phyloP scores from a whole-genome alignment of 1,140 invertebrate species.

The Neodiprion lecontei region DNA sequence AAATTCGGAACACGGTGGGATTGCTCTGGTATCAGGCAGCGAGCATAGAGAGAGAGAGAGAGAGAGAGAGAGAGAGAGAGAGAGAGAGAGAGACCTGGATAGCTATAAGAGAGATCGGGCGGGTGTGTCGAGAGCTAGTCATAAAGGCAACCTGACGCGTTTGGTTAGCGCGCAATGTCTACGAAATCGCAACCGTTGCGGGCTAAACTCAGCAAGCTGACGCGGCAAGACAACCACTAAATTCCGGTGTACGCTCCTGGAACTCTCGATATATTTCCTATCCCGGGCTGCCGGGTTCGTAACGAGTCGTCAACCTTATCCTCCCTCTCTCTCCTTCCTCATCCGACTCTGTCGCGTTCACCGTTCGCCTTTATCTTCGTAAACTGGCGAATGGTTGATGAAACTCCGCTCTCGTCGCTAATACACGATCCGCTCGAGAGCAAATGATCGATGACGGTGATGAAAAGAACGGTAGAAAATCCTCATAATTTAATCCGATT shows the following conservation, averaged over 20 bases:
- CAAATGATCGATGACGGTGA: neutral
- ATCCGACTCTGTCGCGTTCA: neutral
- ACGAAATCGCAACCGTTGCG: conserved; percentile 2
- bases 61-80: neutral
- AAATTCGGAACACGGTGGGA: neutral
- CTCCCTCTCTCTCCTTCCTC: neutral
- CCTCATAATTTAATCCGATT: neutral
- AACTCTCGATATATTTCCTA: conserved; percentile 3
- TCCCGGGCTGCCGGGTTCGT: no score
- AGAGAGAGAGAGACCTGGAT: neutral
- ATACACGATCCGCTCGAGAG: neutral
- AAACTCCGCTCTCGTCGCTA: no score
- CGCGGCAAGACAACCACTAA: conserved; percentile 6
- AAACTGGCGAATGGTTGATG: neutral
- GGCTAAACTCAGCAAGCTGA: neutral
- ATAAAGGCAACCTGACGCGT: conserved; percentile 3
- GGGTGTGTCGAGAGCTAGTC: neutral
- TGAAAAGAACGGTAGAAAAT: neutral
- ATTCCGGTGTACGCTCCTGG: neutral
- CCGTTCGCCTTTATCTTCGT: neutral
- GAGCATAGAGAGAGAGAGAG: neutral
- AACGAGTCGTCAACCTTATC: no score
- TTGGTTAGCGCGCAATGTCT: neutral
- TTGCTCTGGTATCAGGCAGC: no score
- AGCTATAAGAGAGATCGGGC: neutral